Evolutionary conservation across 2,113 vertebrate species (phyloP).

Genomic region (Serilophus lunatus): DNA sequence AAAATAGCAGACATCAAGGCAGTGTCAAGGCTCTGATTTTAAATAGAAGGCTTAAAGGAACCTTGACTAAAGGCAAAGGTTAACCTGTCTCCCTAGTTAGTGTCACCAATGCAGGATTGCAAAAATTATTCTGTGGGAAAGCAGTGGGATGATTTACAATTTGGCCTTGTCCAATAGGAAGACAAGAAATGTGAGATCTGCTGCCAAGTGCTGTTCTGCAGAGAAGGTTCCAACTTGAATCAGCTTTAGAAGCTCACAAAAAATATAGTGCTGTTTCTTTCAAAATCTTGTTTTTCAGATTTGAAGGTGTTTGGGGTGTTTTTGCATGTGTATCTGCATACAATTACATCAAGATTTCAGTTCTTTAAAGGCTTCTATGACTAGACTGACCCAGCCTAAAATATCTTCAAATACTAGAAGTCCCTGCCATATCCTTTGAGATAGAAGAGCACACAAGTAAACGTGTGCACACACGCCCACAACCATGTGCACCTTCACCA

Average conservation of each 20-base stretch:
- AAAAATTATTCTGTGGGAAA: constrained; percentile 48
- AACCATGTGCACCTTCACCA: rapidly evolving
- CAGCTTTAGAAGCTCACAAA: not conserved
- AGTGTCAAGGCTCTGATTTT: not conserved
- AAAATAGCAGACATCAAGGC: not conserved
- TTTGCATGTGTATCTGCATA: not conserved
- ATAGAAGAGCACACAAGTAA: not conserved
- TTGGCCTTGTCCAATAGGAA: not conserved
- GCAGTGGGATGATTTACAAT: constrained; percentile 16
- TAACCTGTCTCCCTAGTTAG: not conserved
- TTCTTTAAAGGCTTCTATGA: not conserved
- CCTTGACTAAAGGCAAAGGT: constrained; percentile 4
- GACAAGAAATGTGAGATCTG: not conserved
- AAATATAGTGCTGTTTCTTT: not conserved
- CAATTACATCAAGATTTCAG: not conserved
- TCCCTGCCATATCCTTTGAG: not conserved
- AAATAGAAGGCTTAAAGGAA: not conserved
- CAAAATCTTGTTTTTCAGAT: not conserved
- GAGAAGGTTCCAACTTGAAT: not conserved
- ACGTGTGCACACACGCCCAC: rapidly evolving
- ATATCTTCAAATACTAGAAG: not conserved
- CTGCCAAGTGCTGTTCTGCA: constrained; percentile 9
- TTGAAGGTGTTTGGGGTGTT: not conserved
- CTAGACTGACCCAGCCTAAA: not conserved
- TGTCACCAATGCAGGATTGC: not conserved